phyloP scores from a whole-genome alignment of 2,888 invertebrate genomes.

The Epinotia nisella region DNA sequence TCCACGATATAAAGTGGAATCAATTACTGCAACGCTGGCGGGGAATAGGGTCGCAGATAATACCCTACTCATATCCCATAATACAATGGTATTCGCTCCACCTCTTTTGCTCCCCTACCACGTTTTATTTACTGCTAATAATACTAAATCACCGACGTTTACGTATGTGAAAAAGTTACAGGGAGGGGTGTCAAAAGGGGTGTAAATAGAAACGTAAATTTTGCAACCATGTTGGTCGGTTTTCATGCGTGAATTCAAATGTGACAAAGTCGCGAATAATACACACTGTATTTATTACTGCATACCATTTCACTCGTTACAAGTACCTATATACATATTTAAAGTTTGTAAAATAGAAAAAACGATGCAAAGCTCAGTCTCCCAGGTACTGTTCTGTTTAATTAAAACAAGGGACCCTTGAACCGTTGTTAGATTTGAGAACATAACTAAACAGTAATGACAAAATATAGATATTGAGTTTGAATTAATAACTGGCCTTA shows the following conservation, averaged over 20 bases:
- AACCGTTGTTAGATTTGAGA: no score
- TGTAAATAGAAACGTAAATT: slow-evolving; percentile 65
- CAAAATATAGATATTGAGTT: no score
- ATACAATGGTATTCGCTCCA: slow-evolving; percentile 81
- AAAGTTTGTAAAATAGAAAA: no score
- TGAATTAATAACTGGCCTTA: no score
- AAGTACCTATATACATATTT: no score
- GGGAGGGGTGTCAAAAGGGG: slow-evolving; percentile 70
- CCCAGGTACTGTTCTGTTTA: no score
- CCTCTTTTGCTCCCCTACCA: slow-evolving; percentile 83
- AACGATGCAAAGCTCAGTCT: no score
- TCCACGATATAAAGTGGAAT: slow-evolving; percentile 77
- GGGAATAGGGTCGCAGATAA: slow-evolving; percentile 67
- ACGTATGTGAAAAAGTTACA: slow-evolving; percentile 63
- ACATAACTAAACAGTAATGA: no score
- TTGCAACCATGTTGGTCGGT: slow-evolving; percentile 48
- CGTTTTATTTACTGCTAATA: slow-evolving; percentile 84
- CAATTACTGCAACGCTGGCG: slow-evolving; percentile 78
- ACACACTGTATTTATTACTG: no score
- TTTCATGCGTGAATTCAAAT: slow-evolving; percentile 8
- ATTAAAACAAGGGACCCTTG: no score
- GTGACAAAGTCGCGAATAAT: not conserved
- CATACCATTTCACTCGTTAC: not conserved
- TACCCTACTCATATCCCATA: slow-evolving; percentile 71
- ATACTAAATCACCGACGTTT: slow-evolving; percentile 80